phyloP scores from a whole-genome alignment of 2,888 invertebrate species.

The Pristionchus mayeri region DNA sequence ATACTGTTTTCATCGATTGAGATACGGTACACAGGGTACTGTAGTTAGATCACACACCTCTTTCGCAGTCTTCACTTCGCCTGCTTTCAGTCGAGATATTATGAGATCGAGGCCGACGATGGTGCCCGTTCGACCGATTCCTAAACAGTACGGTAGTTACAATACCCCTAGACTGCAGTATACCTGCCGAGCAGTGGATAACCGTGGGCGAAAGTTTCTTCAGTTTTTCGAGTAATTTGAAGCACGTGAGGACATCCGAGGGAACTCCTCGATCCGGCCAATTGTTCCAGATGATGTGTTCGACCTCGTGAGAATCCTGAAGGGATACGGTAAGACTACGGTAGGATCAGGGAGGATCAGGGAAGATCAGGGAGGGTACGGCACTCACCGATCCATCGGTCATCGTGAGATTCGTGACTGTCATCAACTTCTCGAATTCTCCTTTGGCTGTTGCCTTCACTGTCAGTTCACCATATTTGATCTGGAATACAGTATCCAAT shows the following conservation, averaged over 20 bases:
- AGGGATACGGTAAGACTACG: neutral
- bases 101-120: conserved; percentile 46
- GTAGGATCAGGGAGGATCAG: neutral
- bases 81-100: neutral
- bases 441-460: conserved; percentile 55
- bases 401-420: conserved; percentile 56
- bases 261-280: conserved; percentile 50
- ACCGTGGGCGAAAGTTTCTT: conserved; percentile 44
- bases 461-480: conserved; percentile 57
- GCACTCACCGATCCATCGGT: conserved; percentile 51
- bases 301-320: conserved; percentile 36
- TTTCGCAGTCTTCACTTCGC: conserved; percentile 22
- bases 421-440: conserved; percentile 61
- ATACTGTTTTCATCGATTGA: neutral
- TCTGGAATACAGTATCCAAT: conserved; percentile 44
- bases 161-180: neutral
- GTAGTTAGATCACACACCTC: conserved; percentile 1
- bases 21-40: neutral
- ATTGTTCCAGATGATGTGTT: conserved; percentile 50
- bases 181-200: conserved; percentile 51
- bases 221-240: conserved; percentile 41
- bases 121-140: conserved; percentile 49
- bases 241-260: neutral
- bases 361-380: neutral
- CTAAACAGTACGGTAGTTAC: too few relatives aligned